Conservation (phyloP, 2,113 vertebrate genomes). For the Hassar affinis region DNA sequence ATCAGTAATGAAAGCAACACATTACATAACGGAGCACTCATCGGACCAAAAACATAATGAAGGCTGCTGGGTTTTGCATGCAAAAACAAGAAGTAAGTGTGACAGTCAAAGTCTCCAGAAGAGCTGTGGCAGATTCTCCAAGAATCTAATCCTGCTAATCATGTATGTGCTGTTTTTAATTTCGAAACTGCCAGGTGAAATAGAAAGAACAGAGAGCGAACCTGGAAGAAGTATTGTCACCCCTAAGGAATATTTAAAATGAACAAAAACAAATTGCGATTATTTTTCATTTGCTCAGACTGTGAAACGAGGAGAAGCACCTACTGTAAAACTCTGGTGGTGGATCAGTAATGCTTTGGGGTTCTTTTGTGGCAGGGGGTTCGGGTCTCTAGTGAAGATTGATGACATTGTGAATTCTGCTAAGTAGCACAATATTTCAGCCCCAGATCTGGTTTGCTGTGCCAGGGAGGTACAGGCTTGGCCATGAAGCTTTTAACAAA, state of each 20-base stretch:
- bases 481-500: background rate
- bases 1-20: too few species aligned
- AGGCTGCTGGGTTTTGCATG: too few species aligned
- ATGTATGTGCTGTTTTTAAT: background rate
- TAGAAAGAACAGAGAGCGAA: background rate
- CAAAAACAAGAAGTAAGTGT: too few species aligned
- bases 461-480: background rate
- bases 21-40: too few species aligned
- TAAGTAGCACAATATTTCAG: slow-evolving; percentile 18
- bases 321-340: background rate
- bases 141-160: too few species aligned
- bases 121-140: too few species aligned
- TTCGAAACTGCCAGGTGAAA: background rate
- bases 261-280: background rate
- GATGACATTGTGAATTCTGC: slow-evolving; percentile 9
- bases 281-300: background rate
- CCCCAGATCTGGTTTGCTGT: background rate
- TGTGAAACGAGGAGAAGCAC: background rate
- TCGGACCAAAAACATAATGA: too few species aligned
- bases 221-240: background rate
- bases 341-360: background rate
- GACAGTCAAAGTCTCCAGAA: too few species aligned
- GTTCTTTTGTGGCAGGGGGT: background rate
- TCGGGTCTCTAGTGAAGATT: background rate
- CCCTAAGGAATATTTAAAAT: background rate